phyloP scores from a whole-genome alignment of 2,113 vertebrate genomes.

The Gasterosteus aculeatus region DNA sequence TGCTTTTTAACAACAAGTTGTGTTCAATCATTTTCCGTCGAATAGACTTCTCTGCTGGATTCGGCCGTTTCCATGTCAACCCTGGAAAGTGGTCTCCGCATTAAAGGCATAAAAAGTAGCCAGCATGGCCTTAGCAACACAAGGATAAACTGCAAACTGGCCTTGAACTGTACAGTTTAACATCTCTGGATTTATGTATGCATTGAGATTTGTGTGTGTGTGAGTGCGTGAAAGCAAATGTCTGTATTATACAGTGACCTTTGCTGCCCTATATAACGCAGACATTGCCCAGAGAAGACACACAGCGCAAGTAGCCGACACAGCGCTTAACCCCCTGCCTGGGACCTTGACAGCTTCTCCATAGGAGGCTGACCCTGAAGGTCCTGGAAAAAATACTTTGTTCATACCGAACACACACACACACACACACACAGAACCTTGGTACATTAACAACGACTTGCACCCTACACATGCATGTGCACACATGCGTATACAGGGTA shows the following conservation, averaged over 20 bases:
- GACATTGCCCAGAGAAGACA: slow-evolving; percentile 62
- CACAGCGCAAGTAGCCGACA: slow-evolving; percentile 53
- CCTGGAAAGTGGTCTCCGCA: slow-evolving; percentile 25
- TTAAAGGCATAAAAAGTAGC: slow-evolving; percentile 22
- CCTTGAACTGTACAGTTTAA: slow-evolving; percentile 61
- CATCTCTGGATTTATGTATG: slow-evolving; percentile 35
- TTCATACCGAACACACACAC: slow-evolving; percentile 61
- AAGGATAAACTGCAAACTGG: slow-evolving; percentile 44
- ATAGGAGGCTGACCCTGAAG: slow-evolving; percentile 73
- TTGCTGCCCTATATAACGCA: slow-evolving; percentile 53
- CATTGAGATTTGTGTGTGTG: slow-evolving; percentile 19
- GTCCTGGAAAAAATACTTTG: slow-evolving; percentile 67
- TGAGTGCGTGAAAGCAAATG: slow-evolving; percentile 6
- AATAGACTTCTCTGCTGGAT: not conserved
- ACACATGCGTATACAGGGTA: slow-evolving; percentile 19
- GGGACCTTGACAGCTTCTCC: slow-evolving; percentile 77
- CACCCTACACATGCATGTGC: slow-evolving; percentile 25
- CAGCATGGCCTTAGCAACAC: slow-evolving; percentile 32
- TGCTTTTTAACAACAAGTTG: not conserved
- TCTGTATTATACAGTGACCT: slow-evolving; percentile 70
- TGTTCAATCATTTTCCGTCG: not conserved
- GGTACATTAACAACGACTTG: slow-evolving; percentile 47
- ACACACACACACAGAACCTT: slow-evolving; percentile 9
- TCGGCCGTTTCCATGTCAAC: not conserved
- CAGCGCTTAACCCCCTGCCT: slow-evolving; percentile 75